Evolutionary conservation across 2,113 vertebrate species (phyloP), one percentile per base, ranked within the genome.

Genomic region (Phasianus colchicus): DNA sequence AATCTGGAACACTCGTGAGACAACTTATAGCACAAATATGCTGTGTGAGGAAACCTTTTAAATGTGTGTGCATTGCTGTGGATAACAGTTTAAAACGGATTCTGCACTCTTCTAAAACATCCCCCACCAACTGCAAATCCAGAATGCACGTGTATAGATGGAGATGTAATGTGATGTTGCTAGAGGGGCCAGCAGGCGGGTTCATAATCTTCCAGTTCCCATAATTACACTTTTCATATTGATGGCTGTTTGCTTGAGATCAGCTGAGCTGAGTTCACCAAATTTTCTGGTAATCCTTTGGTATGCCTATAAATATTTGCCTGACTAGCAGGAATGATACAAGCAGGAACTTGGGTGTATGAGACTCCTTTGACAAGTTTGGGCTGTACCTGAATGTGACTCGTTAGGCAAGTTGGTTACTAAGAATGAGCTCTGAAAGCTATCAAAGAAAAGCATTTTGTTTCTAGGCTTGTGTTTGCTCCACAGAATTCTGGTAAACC

Each of bases 351-450:
- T 1, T 82, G 43, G 50, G 38, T 4, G 2, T 15, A 3, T 16
- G 48, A 75, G 74, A 84, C 63, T 84, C 79, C 66, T 75, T 42
- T 38, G 34, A 82, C 73, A 84, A 75, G 87, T 82, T 84, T 25
- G 45, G 84, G 77, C 94, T 89, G 32, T n/a, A 52, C 12, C 43
- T 2, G 1, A n/a, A 52, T 1, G 3, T 54, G 27, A 54, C 13
- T 95, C 89, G 10, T 61, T 91, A 82, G 91, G 89, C 89, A 84
- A 89, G 48, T 61, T 87, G 25, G 70, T 90, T 65, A 77, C 81
- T 72, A 89, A 74, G 66, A 64, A 89, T 9, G 38, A 57, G 52
- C 78, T 84, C 70, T 75, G 60, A 88, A 86, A 3, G 7, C n/a
- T 72, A 66, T 30, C 45, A 6, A 34, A 45, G 55, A 79, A 16